These are phyloP conservation scores for Phortica okadai DNA, from an alignment of 2,888 invertebrate species.

Conservation along the genomic window DNA sequence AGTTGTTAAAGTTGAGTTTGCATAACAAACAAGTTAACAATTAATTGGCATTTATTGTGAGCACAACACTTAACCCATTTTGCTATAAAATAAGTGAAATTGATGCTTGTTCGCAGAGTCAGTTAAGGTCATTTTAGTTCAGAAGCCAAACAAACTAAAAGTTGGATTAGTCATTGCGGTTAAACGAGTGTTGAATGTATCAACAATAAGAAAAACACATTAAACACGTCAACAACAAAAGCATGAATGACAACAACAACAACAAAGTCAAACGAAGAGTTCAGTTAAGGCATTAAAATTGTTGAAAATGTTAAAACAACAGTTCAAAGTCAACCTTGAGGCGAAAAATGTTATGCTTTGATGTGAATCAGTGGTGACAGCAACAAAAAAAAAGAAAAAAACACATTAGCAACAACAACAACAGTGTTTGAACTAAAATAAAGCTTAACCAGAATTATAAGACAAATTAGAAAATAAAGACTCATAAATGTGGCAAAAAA, in stretches of 20 bases:
- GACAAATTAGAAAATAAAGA: not conserved
- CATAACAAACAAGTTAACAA: conserved; percentile 15
- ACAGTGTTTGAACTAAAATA: not conserved
- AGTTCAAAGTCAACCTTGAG: conserved; percentile 63
- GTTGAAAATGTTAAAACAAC: conserved; percentile 29
- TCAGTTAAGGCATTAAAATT: not conserved
- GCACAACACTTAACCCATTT: not conserved
- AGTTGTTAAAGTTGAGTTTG: not conserved
- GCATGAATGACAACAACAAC: conserved; percentile 35
- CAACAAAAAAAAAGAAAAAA: not conserved
- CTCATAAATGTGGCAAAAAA: conserved; percentile 31
- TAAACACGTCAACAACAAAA: conserved; percentile 22
- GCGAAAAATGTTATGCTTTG: conserved; percentile 57
- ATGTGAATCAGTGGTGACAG: conserved; percentile 53
- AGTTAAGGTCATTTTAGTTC: not conserved
- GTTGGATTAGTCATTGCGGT: conserved; percentile 52
- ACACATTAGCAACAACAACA: conserved; percentile 30
- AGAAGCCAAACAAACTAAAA: not conserved
- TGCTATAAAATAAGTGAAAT: not conserved
- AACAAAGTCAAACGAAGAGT: not conserved
- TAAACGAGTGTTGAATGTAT: conserved; percentile 26
- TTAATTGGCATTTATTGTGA: conserved; percentile 1
- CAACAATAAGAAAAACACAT: not conserved
- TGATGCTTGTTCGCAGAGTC: not conserved
- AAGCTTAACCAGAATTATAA: conserved; percentile 48